phyloP scores from a whole-genome alignment of 2,113 vertebrate genomes.

The Axis porcinus region DNA sequence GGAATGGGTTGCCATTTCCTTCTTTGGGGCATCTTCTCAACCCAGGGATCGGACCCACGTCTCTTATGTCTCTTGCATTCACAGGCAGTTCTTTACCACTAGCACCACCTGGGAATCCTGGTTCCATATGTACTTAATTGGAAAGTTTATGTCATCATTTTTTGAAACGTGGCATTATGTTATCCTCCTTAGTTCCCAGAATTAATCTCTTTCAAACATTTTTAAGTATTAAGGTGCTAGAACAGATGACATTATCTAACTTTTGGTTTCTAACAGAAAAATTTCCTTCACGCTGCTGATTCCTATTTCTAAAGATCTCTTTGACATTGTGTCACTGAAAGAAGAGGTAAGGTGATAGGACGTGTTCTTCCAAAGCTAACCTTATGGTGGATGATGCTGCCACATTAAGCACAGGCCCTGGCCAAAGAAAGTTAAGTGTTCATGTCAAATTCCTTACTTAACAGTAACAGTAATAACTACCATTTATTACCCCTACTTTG shows the following conservation, averaged over 20 bases:
- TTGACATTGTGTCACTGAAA: background rate
- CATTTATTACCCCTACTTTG: background rate
- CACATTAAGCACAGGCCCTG: background rate
- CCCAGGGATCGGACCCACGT: background rate
- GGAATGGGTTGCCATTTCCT: background rate
- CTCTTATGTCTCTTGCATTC: background rate
- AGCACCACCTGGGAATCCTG: background rate
- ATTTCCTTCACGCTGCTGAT: background rate
- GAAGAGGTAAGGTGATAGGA: background rate
- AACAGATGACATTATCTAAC: background rate
- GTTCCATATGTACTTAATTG: background rate
- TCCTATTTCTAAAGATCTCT: background rate
- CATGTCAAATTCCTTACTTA: background rate
- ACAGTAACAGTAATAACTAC: background rate
- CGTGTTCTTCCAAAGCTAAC: background rate
- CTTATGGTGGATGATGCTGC: background rate
- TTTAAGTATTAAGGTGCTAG: background rate
- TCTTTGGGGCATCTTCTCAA: background rate
- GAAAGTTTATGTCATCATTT: background rate
- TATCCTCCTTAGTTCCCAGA: background rate
- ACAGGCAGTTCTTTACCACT: background rate
- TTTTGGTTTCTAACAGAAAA: constrained; percentile 1
- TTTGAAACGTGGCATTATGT: background rate
- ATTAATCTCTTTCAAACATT: background rate
- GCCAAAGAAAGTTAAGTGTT: background rate